Evolutionary conservation across 1,140 invertebrate species (phyloP).

Genomic region (Andrena cerasifolii): DNA sequence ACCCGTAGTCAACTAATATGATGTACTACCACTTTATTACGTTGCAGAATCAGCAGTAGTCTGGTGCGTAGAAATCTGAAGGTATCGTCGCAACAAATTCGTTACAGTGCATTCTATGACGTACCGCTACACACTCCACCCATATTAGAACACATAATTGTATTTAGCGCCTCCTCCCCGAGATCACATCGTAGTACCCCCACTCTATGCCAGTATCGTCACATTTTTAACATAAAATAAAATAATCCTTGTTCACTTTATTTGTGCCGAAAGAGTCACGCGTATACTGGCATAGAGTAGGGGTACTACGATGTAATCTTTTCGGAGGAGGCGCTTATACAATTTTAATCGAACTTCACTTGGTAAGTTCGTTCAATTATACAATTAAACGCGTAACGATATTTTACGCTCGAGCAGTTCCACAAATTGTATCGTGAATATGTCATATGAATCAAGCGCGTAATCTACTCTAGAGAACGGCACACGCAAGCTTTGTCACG

Average conservation of each 20-base stretch:
- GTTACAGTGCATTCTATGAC: neutral
- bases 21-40: constrained; percentile 29
- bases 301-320: no score
- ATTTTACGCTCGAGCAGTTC: neutral
- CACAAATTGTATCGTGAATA: constrained; percentile 1
- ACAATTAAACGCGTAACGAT: constrained; percentile 3
- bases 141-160: neutral
- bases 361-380: no score
- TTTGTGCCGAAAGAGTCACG: no score
- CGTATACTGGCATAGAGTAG: no score
- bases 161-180: no score
- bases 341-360: no score
- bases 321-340: no score
- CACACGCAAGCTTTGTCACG: no score
- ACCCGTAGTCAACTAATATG: constrained; percentile 34
- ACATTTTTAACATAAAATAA: no score
- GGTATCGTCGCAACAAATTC: constrained; percentile 1
- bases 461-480: neutral
- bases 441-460: neutral
- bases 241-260: no score
- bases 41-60: constrained; percentile 1
- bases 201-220: no score
- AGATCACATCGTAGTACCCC: no score
- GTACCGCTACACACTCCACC: neutral
- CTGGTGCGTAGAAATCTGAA: constrained; percentile 6